These are phyloP conservation scores for Vulpes vulpes DNA, from an alignment of 2,113 vertebrate species.

Conservation along the genomic window DNA sequence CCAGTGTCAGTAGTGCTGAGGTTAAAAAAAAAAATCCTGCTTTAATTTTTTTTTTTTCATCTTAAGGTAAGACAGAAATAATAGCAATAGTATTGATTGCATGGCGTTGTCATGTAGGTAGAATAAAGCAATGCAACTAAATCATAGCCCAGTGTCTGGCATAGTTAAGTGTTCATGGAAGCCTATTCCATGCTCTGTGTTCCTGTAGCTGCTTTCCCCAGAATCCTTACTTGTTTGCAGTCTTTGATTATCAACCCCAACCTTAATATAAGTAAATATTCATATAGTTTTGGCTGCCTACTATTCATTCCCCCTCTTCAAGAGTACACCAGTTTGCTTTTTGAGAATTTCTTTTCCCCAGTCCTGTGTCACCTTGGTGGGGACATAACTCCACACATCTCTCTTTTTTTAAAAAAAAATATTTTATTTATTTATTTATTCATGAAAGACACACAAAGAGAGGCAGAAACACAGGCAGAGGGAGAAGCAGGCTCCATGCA, in stretches of 20 bases:
- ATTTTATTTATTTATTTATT: too few species aligned
- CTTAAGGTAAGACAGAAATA: slow-evolving; percentile 41
- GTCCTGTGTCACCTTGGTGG: background rate
- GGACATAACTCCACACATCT: background rate
- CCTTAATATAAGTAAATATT: background rate
- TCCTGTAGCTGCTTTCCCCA: background rate
- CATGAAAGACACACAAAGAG: too few species aligned
- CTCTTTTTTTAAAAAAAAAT: background rate
- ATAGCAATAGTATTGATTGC: background rate
- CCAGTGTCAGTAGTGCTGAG: background rate
- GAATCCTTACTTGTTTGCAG: background rate
- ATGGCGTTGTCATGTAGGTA: background rate
- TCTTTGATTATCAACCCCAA: background rate
- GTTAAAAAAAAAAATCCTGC: background rate
- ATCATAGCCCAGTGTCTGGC: background rate
- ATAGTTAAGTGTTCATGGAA: background rate
- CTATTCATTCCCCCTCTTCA: background rate
- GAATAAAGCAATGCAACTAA: background rate
- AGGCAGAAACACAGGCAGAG: too few species aligned
- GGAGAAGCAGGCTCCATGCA: too few species aligned
- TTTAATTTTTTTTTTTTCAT: slow-evolving; percentile 40
- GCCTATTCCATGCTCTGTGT: background rate
- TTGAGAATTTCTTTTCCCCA: background rate
- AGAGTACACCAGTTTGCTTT: background rate
- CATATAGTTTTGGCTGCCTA: background rate